Evolutionary conservation across 2,888 invertebrate genomes (phyloP).

Genomic region (Mayetiola destructor): DNA sequence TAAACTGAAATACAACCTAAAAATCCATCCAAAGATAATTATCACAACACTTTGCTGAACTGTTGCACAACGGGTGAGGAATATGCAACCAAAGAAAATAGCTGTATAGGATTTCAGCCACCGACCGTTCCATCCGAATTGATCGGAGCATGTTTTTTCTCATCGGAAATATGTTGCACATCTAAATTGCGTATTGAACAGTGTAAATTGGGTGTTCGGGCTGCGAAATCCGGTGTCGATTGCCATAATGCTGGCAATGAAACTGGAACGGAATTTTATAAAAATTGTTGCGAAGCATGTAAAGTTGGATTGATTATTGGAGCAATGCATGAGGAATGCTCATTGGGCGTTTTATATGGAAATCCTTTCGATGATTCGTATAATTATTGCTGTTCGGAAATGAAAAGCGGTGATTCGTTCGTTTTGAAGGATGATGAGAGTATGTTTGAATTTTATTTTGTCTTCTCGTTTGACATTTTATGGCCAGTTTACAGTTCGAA

Average conservation of each 20-base stretch:
- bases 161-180: conserved; percentile 49
- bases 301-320: conserved; percentile 46
- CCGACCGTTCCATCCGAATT: conserved; percentile 42
- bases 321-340: conserved; percentile 40
- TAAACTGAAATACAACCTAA: too few species aligned
- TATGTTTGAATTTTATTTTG: too few species aligned
- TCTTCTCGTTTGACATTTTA: too few species aligned
- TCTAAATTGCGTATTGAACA: conserved; percentile 35
- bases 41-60: conserved; percentile 17
- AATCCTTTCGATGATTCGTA: conserved; percentile 46
- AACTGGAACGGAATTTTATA: conserved; percentile 21
- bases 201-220: conserved; percentile 27
- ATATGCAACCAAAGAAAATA: conserved; percentile 37
- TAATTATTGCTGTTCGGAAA: conserved; percentile 42
- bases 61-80: conserved; percentile 41
- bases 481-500: too few species aligned
- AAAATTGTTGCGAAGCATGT: conserved; percentile 50
- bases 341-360: conserved; percentile 39
- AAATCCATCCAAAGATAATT: too few species aligned
- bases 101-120: conserved; percentile 37
- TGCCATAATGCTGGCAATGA: neutral
- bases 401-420: conserved; percentile 14
- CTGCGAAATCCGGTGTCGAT: neutral
- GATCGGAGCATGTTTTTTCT: conserved; percentile 45
- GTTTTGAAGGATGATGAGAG: conserved; percentile 15